A percentile compares a stretch with the other conserved stretches of the same genome.
Evolutionary conservation across 2,797 vertebrate species (phyloP).

Genomic region (Heteromormyrus szaboi): DNA sequence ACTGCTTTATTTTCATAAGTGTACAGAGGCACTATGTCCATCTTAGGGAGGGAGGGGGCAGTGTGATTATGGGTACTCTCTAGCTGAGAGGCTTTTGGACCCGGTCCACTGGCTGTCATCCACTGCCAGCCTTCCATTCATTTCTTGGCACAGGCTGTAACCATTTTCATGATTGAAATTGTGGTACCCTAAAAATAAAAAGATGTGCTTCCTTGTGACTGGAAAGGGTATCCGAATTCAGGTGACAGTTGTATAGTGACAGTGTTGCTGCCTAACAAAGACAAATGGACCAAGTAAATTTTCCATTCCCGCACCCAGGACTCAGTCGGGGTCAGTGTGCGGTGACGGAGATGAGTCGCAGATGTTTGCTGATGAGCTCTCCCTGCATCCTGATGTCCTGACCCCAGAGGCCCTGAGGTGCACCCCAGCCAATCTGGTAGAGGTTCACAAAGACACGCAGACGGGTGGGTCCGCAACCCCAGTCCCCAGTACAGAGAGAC

Average conservation of each 20-base stretch:
- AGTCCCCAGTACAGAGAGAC: neutral
- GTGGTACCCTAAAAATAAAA: constrained; percentile 34
- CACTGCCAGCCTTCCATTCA: constrained; percentile 49
- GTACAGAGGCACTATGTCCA: constrained; percentile 64
- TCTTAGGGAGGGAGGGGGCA: constrained; percentile 40
- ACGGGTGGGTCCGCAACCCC: constrained; percentile 49
- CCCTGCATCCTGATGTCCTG: constrained; percentile 69
- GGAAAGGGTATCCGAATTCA: constrained; percentile 24
- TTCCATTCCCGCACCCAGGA: constrained; percentile 56
- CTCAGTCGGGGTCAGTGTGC: constrained; percentile 65
- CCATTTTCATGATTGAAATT: constrained; percentile 42
- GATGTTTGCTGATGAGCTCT: constrained; percentile 70
- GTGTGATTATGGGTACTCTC: constrained; percentile 34
- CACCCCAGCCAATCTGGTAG: constrained; percentile 73
- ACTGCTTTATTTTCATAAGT: constrained; percentile 69
- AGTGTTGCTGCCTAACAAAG: constrained; percentile 38
- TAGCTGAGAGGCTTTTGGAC: constrained; percentile 43
- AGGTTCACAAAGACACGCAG: constrained; percentile 72
- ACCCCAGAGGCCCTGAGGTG: constrained; percentile 61
- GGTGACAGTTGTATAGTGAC: constrained; percentile 21
- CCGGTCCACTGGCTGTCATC: constrained; percentile 35
- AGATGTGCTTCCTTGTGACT: constrained; percentile 23
- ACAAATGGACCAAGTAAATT: constrained; percentile 38
- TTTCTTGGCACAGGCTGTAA: constrained; percentile 33
- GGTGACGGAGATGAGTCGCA: constrained; percentile 67